Evolutionary conservation across 2,888 invertebrate genomes (phyloP).

Genomic region (Dioctria rufipes): DNA sequence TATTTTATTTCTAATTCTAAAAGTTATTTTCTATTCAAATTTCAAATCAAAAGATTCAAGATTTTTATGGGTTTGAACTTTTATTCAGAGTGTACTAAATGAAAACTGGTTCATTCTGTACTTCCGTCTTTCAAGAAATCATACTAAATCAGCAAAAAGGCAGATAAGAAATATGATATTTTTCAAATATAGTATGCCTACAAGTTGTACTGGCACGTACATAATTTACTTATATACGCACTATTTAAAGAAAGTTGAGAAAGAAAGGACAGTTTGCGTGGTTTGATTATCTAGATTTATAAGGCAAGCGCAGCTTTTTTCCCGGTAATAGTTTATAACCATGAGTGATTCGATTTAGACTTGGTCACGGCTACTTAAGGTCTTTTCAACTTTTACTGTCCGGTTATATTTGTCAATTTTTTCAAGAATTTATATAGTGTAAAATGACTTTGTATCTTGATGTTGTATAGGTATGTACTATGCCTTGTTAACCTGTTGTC

Average conservation of each 20-base stretch:
- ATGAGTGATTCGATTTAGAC: no score
- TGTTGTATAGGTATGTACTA: no score
- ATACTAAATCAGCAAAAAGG: background rate
- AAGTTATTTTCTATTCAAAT: background rate
- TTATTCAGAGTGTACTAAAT: background rate
- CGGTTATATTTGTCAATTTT: no score
- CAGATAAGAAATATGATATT: constrained; percentile 2
- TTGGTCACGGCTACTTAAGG: no score
- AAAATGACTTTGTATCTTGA: no score
- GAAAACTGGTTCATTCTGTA: background rate
- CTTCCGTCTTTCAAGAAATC: constrained; percentile 8
- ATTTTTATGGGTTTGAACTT: background rate
- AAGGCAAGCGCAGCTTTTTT: background rate
- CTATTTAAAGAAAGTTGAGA: background rate
- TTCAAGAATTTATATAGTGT: no score
- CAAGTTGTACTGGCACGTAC: background rate
- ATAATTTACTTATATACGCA: background rate
- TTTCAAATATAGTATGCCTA: background rate
- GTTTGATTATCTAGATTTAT: background rate
- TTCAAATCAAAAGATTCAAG: background rate
- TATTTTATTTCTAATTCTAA: background rate
- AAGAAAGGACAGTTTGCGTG: background rate
- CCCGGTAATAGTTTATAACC: background rate
- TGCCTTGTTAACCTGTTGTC: no score
- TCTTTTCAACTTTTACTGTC: no score